Percentiles rank a stretch among this genome's conserved stretches.
Conservation (phyloP, 2,113 vertebrate species). For the Petrocephalus microphthalmus region DNA sequence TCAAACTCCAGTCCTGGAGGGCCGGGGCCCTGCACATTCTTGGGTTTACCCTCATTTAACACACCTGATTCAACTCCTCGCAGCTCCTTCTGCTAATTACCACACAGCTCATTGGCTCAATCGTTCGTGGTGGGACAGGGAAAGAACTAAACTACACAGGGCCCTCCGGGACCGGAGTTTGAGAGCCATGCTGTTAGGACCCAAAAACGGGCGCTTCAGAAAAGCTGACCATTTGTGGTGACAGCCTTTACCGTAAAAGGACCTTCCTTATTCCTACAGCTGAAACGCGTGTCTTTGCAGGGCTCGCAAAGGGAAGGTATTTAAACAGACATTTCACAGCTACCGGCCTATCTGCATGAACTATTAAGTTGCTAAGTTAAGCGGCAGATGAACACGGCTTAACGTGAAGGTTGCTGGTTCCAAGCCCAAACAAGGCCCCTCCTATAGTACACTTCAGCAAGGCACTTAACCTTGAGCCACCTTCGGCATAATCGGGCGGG, state of each 20-base stretch:
- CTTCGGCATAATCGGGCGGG: neutral
- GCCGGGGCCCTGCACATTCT: too few species aligned
- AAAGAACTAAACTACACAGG: too few species aligned
- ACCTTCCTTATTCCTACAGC: neutral
- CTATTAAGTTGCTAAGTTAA: neutral
- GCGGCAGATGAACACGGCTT: neutral
- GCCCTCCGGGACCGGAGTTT: too few species aligned
- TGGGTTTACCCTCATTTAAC: too few species aligned
- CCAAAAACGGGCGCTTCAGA: neutral
- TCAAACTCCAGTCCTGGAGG: too few species aligned
- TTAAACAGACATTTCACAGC: neutral
- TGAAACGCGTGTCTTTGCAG: neutral
- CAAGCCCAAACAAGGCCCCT: neutral
- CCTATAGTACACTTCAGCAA: neutral
- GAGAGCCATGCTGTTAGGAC: too few species aligned
- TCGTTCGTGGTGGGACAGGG: too few species aligned
- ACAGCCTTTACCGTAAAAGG: neutral
- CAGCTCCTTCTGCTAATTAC: too few species aligned
- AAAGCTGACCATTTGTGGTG: neutral
- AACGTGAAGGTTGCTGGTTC: neutral
- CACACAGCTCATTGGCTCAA: too few species aligned
- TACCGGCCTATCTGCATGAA: neutral
- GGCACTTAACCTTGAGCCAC: neutral
- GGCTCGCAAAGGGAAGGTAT: neutral
- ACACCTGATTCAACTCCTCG: too few species aligned